Conservation (phyloP, 2,888 invertebrate species). For the Notodonta dromedarius region DNA sequence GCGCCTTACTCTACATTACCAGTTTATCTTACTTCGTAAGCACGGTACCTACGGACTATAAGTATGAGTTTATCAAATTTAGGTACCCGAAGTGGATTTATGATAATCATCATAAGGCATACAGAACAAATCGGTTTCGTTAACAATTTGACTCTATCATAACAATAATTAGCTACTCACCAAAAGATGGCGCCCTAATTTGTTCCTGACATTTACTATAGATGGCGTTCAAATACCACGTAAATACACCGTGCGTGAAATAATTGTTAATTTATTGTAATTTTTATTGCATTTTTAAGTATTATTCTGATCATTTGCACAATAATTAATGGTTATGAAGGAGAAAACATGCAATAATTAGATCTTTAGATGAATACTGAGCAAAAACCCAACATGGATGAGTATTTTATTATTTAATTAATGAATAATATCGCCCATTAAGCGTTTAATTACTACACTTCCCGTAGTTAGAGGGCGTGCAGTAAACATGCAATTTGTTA, state of each 20-base stretch:
- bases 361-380: conserved; percentile 5
- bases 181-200: conserved; percentile 49
- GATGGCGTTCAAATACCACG: conserved; percentile 13
- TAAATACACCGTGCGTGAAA: not conserved
- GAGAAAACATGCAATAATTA: conserved; percentile 8
- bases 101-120: no score
- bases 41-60: no score
- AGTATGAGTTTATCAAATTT: no score
- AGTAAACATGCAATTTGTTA: conserved; percentile 58
- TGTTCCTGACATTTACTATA: conserved; percentile 2
- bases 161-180: conserved; percentile 44
- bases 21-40: no score
- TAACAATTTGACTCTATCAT: not conserved
- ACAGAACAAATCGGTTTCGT: no score
- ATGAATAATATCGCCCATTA: conserved; percentile 43
- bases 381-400: conserved; percentile 20
- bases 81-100: no score
- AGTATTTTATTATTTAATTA: conserved; percentile 38
- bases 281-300: conserved; percentile 2
- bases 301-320: conserved; percentile 4
- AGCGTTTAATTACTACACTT: conserved; percentile 54
- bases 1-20: no score
- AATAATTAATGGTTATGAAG: conserved; percentile 6
- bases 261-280: not conserved
- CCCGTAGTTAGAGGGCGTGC: conserved; percentile 53